phyloP scores from a whole-genome alignment of 2,113 vertebrate genomes.

The Pygoscelis antarcticus region DNA sequence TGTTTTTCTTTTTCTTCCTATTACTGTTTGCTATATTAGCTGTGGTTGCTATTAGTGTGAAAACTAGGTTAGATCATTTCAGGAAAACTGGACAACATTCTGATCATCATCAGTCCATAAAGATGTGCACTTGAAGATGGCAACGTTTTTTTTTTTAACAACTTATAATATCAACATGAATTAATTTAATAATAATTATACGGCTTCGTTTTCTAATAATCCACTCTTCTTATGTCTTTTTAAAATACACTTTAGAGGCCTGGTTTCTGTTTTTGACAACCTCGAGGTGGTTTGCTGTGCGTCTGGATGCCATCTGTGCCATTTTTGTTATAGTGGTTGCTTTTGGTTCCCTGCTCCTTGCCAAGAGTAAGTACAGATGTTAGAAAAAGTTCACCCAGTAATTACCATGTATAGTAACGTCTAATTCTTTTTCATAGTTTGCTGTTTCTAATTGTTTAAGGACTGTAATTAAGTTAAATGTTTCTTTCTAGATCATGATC shows the following conservation, averaged over 20 bases:
- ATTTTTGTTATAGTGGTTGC: slow-evolving; percentile 86
- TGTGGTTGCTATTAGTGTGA: neutral
- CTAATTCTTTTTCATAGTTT: slow-evolving; percentile 37
- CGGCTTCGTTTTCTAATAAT: neutral
- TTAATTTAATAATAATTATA: neutral
- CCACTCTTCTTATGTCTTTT: neutral
- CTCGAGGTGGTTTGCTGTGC: slow-evolving; percentile 93
- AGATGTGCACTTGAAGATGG: neutral
- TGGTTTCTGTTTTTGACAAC: slow-evolving; percentile 96
- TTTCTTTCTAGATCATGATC: slow-evolving; percentile 50
- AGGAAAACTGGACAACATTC: neutral
- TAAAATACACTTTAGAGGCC: slow-evolving; percentile 78
- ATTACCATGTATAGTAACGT: slow-evolving; percentile 44
- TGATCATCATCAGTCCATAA: neutral
- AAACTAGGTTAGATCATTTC: neutral
- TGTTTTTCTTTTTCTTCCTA: neutral
- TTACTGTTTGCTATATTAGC: neutral
- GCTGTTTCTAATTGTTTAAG: slow-evolving; percentile 54
- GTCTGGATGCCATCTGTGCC: slow-evolving; percentile 93
- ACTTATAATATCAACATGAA: neutral
- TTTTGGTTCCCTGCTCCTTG: slow-evolving; percentile 87
- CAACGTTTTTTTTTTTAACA: neutral
- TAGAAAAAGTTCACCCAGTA: slow-evolving; percentile 41
- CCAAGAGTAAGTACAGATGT: slow-evolving; percentile 81
- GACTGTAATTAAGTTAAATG: slow-evolving; percentile 38